Conservation (phyloP, 2,797 vertebrate genomes). For the Squalus acanthias region DNA sequence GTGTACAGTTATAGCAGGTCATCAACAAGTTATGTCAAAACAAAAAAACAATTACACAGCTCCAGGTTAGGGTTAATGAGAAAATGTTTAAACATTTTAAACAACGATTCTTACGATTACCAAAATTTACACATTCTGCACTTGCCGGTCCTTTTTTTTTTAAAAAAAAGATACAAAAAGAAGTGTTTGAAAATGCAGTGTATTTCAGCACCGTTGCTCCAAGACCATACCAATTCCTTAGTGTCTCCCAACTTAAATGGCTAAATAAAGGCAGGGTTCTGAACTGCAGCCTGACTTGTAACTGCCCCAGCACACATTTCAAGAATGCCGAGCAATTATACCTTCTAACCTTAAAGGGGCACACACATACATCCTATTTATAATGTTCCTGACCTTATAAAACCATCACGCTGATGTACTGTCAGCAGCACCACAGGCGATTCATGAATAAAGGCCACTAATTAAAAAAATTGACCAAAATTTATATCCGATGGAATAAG, state of each 20-base stretch:
- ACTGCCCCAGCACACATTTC: background rate
- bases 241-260: background rate
- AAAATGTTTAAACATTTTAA: background rate
- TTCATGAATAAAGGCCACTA: background rate
- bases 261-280: background rate
- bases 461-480: background rate
- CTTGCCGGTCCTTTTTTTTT: background rate
- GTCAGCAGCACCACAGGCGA: background rate
- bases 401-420: background rate
- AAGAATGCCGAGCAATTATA: background rate
- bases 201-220: background rate
- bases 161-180: background rate
- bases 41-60: background rate
- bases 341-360: background rate
- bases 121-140: background rate
- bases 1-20: no score
- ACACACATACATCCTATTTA: background rate
- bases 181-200: background rate
- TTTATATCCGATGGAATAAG: background rate
- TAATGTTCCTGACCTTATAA: background rate
- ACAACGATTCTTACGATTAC: background rate
- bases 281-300: background rate
- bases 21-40: background rate
- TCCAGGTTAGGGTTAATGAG: background rate
- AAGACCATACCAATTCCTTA: background rate